Conservation (phyloP, 2,113 vertebrate genomes). For the Myotis brandtii region DNA sequence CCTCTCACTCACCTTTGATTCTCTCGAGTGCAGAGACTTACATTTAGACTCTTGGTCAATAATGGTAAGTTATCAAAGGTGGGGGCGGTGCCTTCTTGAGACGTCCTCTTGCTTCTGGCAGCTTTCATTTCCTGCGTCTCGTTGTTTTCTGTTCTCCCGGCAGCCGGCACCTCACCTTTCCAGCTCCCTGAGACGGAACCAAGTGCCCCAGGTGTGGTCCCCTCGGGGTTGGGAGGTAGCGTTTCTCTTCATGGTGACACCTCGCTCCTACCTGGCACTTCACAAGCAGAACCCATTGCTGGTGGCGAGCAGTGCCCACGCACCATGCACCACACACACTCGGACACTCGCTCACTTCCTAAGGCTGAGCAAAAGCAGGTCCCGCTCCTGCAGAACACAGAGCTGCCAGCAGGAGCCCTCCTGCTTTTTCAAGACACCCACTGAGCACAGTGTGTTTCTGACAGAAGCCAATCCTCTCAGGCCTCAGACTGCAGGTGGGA, state of each 20-base stretch:
- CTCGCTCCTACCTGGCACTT: conserved; percentile 69
- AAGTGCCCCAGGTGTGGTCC: conserved; percentile 46
- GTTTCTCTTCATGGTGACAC: conserved; percentile 47
- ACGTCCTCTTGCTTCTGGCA: not conserved
- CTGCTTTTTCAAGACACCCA: not conserved
- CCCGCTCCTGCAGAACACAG: not conserved
- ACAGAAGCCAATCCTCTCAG: not conserved
- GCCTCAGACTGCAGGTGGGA: conserved; percentile 30
- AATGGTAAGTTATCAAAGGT: not conserved
- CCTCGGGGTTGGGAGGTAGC: conserved; percentile 62
- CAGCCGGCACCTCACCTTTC: not conserved
- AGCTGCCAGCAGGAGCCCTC: not conserved
- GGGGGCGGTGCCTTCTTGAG: not conserved
- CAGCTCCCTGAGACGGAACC: conserved; percentile 3
- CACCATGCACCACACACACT: not conserved
- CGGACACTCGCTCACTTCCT: not conserved
- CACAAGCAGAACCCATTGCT: not conserved
- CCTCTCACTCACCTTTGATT: not conserved
- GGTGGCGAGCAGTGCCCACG: not conserved
- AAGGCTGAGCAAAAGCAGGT: conserved; percentile 44
- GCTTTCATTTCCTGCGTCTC: not conserved
- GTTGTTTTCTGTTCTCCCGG: not conserved
- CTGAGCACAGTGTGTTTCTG: not conserved
- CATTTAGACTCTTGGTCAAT: not conserved
- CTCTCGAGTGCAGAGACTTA: not conserved